Conservation (phyloP, 2,797 vertebrate species). For the Siniperca obscura region DNA sequence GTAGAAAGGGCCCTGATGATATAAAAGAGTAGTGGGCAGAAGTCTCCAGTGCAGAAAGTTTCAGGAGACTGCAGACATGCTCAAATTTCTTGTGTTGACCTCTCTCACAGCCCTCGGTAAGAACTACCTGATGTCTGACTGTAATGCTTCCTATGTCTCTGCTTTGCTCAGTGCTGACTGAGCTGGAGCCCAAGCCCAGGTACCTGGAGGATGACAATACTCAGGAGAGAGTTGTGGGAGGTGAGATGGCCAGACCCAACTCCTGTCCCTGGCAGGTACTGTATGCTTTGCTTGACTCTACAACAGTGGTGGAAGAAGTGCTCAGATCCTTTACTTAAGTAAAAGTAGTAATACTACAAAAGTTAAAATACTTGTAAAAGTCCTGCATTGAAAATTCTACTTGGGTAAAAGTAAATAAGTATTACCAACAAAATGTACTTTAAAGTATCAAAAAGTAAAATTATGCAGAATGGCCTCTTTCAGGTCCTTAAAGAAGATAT, state of each 20-base stretch:
- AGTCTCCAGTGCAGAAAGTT: constrained; percentile 33
- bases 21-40: constrained; percentile 64
- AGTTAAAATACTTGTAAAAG: neutral
- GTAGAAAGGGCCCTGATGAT: constrained; percentile 12
- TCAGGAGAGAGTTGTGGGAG: constrained; percentile 81
- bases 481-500: neutral
- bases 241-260: constrained; percentile 78
- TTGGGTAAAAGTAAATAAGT: neutral
- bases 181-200: constrained; percentile 77
- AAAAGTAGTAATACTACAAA: neutral
- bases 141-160: constrained; percentile 7
- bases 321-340: neutral
- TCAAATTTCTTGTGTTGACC: constrained; percentile 82
- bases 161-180: constrained; percentile 76
- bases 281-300: neutral
- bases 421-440: neutral
- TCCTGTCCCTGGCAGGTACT: constrained; percentile 88
- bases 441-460: too few species aligned
- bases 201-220: constrained; percentile 74
- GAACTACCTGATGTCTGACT: constrained; percentile 32
- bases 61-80: constrained; percentile 75
- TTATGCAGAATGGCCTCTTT: neutral
- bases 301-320: too few species aligned
- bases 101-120: constrained; percentile 83
- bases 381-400: neutral